Evolutionary conservation across 2,797 vertebrate species (phyloP), one percentile per base, ranked within the genome.

Genomic region (Oreonectes daqikongensis): DNA sequence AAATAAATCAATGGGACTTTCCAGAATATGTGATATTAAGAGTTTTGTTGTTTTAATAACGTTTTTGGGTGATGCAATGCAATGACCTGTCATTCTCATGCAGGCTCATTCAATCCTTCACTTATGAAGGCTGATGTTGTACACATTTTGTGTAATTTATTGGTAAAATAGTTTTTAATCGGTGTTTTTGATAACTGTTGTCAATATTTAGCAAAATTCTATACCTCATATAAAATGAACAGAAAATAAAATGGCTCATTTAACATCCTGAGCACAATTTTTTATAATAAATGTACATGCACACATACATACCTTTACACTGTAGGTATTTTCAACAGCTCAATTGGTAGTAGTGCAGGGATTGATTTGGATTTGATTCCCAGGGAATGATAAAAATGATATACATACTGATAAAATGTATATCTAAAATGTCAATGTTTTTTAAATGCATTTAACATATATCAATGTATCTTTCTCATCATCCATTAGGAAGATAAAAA

Each of bases 401-500:
- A n/a, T 9, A 40, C 38, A 32, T 12, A 40, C 40, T 12, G 40
- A 12, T 42, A 4, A 14, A 14, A 12, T 42, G 40, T 14, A 14
- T 1, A 42, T 3, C 2, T 14, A 12, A 2, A 15, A 42, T 11
- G 3, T 11, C 12, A 40, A 35, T 1, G 12, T 1, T 14, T 42
- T 3, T 57, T 0, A 61, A 61, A 38, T 35, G 3, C 17, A 38
- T 12, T 12, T 20, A 9, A 60, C 28, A 18, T 20, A 30, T 59
- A 18, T 59, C 55, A 60, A 60, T 10, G 28, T 32, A 17, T 22
- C 5, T 68, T 69, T 76, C 20, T 15, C 32, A 12, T 77, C 40
- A 61, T 78, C 38, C 50, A 74, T 79, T 88, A 99, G 98, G 96
- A 95, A 95, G 92, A 98, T 99, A 91, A 95, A 95, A 90, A 94